Evolutionary conservation across 2,113 vertebrate genomes (phyloP).

Genomic region (Scomber japonicus): DNA sequence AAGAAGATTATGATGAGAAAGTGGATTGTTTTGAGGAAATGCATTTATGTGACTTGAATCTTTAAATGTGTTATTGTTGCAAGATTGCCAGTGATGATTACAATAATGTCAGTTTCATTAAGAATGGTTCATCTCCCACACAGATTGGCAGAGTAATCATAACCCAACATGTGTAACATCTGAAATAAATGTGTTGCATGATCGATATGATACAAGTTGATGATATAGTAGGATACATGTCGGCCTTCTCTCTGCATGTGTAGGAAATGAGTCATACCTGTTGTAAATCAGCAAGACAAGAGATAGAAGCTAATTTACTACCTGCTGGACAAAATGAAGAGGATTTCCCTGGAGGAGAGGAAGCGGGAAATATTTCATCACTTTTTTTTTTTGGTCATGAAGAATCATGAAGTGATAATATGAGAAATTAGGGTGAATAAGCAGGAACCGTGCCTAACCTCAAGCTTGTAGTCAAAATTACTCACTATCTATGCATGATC

Average conservation of each 20-base stretch:
- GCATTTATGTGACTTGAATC: too few relatives aligned
- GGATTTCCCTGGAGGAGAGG: conserved; percentile 12
- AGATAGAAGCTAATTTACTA: conserved; percentile 9
- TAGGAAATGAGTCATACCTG: background rate
- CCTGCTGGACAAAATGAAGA: background rate
- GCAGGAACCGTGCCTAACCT: too few relatives aligned
- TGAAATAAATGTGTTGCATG: background rate
- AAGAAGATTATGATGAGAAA: too few relatives aligned
- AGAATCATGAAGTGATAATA: too few relatives aligned
- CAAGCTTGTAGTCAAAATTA: too few relatives aligned
- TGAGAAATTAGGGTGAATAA: too few relatives aligned
- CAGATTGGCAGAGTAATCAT: background rate
- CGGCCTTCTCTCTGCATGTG: background rate
- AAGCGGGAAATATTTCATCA: too few relatives aligned
- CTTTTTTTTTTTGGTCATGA: too few relatives aligned
- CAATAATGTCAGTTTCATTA: background rate
- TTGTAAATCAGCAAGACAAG: background rate
- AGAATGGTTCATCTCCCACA: background rate
- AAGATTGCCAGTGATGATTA: too few relatives aligned
- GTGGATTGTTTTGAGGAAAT: background rate
- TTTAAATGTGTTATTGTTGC: too few relatives aligned
- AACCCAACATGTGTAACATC: background rate
- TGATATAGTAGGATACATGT: background rate
- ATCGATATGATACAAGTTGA: background rate
- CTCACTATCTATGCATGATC: too few relatives aligned